Evolutionary conservation across 2,113 vertebrate species (phyloP).

Genomic region (Burhinus oedicnemus): DNA sequence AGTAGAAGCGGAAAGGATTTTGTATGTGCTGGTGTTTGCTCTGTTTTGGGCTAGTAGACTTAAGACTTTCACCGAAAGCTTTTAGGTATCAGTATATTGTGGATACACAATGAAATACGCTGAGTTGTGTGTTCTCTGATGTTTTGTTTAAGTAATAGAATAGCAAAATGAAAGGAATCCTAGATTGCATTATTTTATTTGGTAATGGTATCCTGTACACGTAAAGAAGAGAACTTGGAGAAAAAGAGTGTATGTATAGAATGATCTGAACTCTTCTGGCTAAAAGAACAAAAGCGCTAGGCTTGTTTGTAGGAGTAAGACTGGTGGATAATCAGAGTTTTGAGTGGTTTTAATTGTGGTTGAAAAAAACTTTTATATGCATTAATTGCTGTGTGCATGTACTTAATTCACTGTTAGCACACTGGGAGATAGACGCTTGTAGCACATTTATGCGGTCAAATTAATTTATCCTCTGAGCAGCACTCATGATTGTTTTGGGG

Average conservation of each 20-base stretch:
- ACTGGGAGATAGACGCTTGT: neutral
- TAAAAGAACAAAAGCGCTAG: neutral
- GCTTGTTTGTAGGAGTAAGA: neutral
- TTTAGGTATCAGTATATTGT: neutral
- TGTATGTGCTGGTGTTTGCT: neutral
- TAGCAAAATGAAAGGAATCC: neutral
- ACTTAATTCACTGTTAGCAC: neutral
- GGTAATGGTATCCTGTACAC: neutral
- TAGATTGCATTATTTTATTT: neutral
- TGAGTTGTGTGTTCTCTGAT: neutral
- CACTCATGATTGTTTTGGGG: neutral
- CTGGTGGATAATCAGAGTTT: neutral
- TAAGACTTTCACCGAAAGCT: neutral
- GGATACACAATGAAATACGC: neutral
- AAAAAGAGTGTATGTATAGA: neutral
- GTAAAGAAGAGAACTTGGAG: neutral
- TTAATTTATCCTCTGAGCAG: neutral
- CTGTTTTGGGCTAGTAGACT: neutral
- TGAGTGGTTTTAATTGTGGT: neutral
- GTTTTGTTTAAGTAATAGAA: neutral
- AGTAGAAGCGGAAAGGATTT: neutral
- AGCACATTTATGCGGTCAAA: neutral
- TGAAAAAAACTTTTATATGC: neutral
- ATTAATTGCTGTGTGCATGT: neutral
- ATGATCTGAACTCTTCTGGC: neutral